These are phyloP conservation scores for Lagorchestes hirsutus DNA, from an alignment of 2,797 vertebrate species.

Conservation along the genomic window DNA sequence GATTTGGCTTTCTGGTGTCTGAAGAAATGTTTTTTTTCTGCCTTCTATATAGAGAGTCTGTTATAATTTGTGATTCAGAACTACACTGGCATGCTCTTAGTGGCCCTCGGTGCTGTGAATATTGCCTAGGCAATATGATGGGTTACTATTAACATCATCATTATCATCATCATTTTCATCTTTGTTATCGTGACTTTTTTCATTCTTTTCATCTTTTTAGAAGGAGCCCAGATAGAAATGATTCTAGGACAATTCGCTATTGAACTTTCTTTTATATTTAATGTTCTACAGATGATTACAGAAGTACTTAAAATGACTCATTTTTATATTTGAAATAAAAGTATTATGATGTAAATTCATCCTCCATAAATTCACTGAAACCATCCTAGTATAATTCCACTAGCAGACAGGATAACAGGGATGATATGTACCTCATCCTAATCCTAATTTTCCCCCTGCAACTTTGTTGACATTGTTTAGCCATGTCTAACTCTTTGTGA, in stretches of 20 bases:
- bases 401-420: too few relatives aligned
- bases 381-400: too few relatives aligned
- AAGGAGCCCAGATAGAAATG: not conserved
- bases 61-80: too few relatives aligned
- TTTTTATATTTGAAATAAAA: not conserved
- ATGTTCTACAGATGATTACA: not conserved
- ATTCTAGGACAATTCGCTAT: not conserved
- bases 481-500: not conserved
- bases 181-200: not conserved
- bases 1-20: too few relatives aligned
- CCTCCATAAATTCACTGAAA: too few relatives aligned
- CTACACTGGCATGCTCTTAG: too few relatives aligned
- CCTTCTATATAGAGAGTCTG: too few relatives aligned
- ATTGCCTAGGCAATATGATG: not conserved
- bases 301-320: not conserved
- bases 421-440: too few relatives aligned
- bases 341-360: not conserved
- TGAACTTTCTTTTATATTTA: not conserved
- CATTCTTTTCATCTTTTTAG: not conserved
- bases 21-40: too few relatives aligned
- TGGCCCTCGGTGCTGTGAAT: too few relatives aligned
- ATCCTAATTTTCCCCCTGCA: not conserved
- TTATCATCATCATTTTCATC: not conserved
- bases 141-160: not conserved
- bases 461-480: not conserved